Percentiles rank a stretch among this genome's conserved stretches.
Conservation (phyloP, 2,888 invertebrate genomes). For the Branchellion lobata region DNA sequence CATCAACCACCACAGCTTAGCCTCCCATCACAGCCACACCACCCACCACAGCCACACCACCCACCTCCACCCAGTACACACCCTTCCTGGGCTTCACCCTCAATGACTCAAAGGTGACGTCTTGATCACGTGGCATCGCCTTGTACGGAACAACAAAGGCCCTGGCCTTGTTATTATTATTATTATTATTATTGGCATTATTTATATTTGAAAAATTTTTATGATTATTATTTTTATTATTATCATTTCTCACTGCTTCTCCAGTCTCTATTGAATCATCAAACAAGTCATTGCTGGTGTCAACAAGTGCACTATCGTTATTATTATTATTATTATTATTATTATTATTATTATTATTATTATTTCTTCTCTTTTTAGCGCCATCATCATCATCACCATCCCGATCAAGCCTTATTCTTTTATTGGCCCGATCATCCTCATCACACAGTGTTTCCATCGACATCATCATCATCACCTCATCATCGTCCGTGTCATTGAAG, state of each 20-base stretch:
- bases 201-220: neutral
- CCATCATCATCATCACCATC: neutral
- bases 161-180: neutral
- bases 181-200: neutral
- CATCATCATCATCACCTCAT: constrained; percentile 12
- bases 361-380: neutral
- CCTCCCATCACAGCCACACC: too few relatives aligned
- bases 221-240: too few relatives aligned
- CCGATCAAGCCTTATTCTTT: neutral
- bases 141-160: neutral
- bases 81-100: neutral
- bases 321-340: neutral
- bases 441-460: neutral
- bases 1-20: too few relatives aligned
- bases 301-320: neutral
- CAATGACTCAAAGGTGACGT: neutral
- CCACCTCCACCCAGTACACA: neutral
- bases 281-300: too few relatives aligned
- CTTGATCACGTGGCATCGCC: too few relatives aligned
- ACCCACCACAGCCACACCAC: too few relatives aligned
- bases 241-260: too few relatives aligned
- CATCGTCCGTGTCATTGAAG: neutral
- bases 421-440: neutral
- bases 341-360: neutral
- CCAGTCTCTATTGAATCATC: too few relatives aligned